Base-by-base conservation (phyloP, 2,888 invertebrate genomes). In the Brassicogethes aeneus region DNA sequence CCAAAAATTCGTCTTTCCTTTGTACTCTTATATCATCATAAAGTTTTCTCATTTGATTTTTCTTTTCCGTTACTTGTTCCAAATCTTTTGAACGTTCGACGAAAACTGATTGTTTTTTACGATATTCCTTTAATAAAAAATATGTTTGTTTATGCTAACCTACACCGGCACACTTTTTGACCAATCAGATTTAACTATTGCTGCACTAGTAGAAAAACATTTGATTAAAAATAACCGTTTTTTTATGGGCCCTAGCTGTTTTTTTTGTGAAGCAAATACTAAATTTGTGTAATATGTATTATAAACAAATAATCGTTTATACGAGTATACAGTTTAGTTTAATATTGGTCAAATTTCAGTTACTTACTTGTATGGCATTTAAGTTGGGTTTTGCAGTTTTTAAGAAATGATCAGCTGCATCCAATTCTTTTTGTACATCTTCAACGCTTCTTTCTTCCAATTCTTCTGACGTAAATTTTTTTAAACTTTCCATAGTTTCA, bases 1-100 rank as follows among this genome's bases (percentile, higher is more conserved):
- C 70, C 70, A 89, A 76, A 64, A 96, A 96, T 60, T 96, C 94
- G 1, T 74, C 75, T 41, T 75, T 79, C 16, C 89, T 75, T 55
- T 78, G 84, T 62, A 82, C 84, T 36, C 79, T 75, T 1, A 90
- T 69, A 42, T 75, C 74, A 42, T 83, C 82, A 52, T 76, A 79
- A 2, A 80, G 62, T 1, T 78, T 74, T n/a, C 88, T 73, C 71
- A 90, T 82, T 53, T 81, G 78, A 54, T 90, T 86, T 39, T 92
- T 74, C 47, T 80, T 75, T 0, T 71, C 71, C 0, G 89, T 91
- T 2, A 94, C 81, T 33, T 80, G 80, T 42, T 93, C 87, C 2
- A 96, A 65, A 48, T 92, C 90, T 0, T 77, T 74, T 0, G 84
- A 81, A 2, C 91, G 77, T 47, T 80, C 75, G 36, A 89, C 56